Evolutionary conservation across 2,888 invertebrate species (phyloP).

Genomic region (Marasmarcha lunaedactyla): DNA sequence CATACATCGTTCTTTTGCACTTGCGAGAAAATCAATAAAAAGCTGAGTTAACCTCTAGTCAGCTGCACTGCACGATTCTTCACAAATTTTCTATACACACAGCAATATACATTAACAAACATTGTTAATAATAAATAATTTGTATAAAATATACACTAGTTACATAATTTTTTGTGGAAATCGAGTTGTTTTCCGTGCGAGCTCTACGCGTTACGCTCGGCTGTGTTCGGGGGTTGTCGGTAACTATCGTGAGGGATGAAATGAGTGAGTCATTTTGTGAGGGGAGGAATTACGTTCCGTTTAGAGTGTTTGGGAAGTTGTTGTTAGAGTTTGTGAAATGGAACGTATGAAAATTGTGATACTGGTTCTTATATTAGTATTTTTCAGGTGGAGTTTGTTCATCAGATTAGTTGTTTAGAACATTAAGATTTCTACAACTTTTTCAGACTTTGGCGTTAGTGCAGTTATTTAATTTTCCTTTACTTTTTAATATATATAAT

Average conservation of each 20-base stretch:
- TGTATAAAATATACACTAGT: slow-evolving; percentile 32
- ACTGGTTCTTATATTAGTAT: no score
- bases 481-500: no score
- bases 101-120: slow-evolving; percentile 14
- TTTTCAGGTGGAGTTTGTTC: no score
- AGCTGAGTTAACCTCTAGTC: slow-evolving; percentile 23
- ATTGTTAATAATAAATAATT: slow-evolving; percentile 16
- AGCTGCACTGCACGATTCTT: slow-evolving; percentile 17
- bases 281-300: slow-evolving; percentile 54
- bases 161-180: slow-evolving; percentile 51
- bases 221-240: slow-evolving; percentile 34
- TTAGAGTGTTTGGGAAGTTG: slow-evolving; percentile 21
- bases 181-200: slow-evolving; percentile 40
- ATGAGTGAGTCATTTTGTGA: slow-evolving; percentile 49
- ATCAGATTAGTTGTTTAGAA: no score
- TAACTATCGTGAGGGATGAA: slow-evolving; percentile 28
- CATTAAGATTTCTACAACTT: no score
- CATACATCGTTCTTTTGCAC: slow-evolving; percentile 24
- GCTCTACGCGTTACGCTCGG: slow-evolving; percentile 34
- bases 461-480: no score
- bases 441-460: no score
- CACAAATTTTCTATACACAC: slow-evolving; percentile 3
- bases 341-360: no score
- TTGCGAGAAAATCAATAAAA: slow-evolving; percentile 60
- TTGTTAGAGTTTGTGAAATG: no score